These are phyloP conservation scores for Chaetoderma sp. DNA, from an alignment of 2,888 invertebrate species.

Conservation along the genomic window DNA sequence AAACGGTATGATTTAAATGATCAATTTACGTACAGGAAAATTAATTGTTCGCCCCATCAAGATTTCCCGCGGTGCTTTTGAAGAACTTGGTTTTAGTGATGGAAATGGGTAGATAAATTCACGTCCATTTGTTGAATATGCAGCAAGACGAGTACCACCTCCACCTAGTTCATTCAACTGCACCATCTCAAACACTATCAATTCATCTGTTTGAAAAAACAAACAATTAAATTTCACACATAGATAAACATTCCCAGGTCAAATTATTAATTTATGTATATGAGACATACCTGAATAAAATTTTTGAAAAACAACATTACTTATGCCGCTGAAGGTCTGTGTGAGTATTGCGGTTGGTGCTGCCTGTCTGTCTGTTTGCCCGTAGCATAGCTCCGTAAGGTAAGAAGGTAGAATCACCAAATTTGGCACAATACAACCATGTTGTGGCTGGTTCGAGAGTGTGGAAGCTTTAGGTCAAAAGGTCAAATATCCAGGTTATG, in stretches of 20 bases:
- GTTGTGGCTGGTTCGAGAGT: neutral
- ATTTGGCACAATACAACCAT: neutral
- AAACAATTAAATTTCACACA: neutral
- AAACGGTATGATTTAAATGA: too few relatives aligned
- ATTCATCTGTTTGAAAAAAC: conserved; percentile 55
- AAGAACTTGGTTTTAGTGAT: conserved; percentile 55
- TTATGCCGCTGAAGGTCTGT: too few relatives aligned
- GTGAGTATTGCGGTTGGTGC: too few relatives aligned
- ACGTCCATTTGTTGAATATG: conserved; percentile 59
- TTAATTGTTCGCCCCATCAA: conserved; percentile 62
- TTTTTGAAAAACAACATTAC: too few relatives aligned
- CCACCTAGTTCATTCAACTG: conserved; percentile 54
- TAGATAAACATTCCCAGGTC: neutral
- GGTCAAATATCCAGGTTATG: too few relatives aligned
- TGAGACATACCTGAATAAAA: too few relatives aligned
- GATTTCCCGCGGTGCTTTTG: conserved; percentile 58
- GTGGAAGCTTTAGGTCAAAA: too few relatives aligned
- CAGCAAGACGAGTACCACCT: conserved; percentile 62
- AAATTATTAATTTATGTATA: too few relatives aligned
- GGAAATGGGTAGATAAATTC: conserved; percentile 68
- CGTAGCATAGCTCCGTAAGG: neutral
- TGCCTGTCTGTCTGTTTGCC: too few relatives aligned
- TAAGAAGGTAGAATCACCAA: too few relatives aligned
- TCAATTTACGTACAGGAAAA: conserved; percentile 67
- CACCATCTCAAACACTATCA: conserved; percentile 59